Percentiles rank a stretch among this genome's conserved stretches.
Evolutionary conservation across 1,140 invertebrate genomes (phyloP).

Genomic region (Halictus rubicundus): DNA sequence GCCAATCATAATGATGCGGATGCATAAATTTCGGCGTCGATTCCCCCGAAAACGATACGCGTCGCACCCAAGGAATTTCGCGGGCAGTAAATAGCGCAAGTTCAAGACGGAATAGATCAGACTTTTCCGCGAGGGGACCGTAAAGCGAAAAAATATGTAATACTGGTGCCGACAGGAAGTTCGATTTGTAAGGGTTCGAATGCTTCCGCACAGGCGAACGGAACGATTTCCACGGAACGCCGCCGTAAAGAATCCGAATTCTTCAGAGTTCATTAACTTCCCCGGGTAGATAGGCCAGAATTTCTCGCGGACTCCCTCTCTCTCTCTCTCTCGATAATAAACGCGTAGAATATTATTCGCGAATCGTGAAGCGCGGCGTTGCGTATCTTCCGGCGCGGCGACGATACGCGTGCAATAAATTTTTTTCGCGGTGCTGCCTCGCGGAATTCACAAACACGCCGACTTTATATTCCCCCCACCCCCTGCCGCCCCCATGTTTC

Average conservation of each 20-base stretch:
- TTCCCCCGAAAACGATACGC: background rate
- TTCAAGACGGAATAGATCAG: background rate
- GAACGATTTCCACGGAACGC: background rate
- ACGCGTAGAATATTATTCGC: background rate
- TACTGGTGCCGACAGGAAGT: background rate
- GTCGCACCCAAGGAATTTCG: background rate
- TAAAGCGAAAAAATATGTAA: background rate
- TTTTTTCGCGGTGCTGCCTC: background rate
- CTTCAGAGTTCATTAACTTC: conserved; percentile 25
- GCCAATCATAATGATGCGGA: no score
- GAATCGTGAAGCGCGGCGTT: background rate
- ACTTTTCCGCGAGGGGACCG: no score
- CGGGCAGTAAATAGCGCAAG: background rate
- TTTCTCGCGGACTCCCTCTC: background rate
- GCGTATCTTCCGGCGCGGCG: background rate
- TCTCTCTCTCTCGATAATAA: background rate
- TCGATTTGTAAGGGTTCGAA: conserved; percentile 10
- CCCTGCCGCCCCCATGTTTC: no score
- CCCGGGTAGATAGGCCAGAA: background rate
- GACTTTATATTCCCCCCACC: conserved; percentile 6
- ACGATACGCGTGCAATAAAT: background rate
- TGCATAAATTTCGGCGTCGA: no score
- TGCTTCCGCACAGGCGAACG: background rate
- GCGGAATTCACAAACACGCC: background rate
- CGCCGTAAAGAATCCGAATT: conserved; percentile 1